phyloP scores from a whole-genome alignment of 1,140 invertebrate genomes.

The Trissolcus basalis region DNA sequence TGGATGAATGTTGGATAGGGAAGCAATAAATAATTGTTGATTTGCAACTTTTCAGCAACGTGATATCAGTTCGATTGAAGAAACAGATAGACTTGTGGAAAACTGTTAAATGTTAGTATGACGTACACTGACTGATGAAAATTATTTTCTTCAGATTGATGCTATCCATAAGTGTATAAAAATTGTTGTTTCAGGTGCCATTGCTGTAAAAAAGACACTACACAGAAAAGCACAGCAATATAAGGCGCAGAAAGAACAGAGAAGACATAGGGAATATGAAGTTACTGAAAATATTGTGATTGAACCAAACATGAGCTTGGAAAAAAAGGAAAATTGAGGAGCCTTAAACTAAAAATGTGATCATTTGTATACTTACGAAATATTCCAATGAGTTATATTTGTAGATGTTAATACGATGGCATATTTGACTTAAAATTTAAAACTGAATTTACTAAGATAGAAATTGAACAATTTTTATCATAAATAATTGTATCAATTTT shows the following conservation, averaged over 20 bases:
- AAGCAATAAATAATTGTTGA: background rate
- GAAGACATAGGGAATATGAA: conserved; percentile 13
- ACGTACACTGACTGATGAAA: too few species aligned
- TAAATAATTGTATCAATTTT: too few species aligned
- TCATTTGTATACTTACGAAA: too few species aligned
- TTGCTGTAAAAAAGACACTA: conserved; percentile 45
- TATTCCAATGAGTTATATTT: too few species aligned
- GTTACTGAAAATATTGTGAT: conserved; percentile 34
- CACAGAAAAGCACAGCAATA: conserved; percentile 5
- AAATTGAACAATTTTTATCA: too few species aligned
- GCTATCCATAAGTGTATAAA: too few species aligned
- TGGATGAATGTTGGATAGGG: background rate
- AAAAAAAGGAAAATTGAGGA: background rate
- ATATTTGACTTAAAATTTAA: too few species aligned
- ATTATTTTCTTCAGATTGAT: too few species aligned
- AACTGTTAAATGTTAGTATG: conserved; percentile 32
- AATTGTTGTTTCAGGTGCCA: conserved; percentile 23
- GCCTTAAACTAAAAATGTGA: too few species aligned
- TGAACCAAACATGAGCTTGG: background rate
- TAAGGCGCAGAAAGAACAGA: conserved; percentile 23
- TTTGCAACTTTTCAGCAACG: conserved; percentile 3
- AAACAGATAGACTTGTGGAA: conserved; percentile 47
- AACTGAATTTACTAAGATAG: too few species aligned
- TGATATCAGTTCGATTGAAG: conserved; percentile 18
- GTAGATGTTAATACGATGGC: too few species aligned